Evolutionary conservation across 2,113 vertebrate species (phyloP).

Genomic region (Oreochromis spilurus): DNA sequence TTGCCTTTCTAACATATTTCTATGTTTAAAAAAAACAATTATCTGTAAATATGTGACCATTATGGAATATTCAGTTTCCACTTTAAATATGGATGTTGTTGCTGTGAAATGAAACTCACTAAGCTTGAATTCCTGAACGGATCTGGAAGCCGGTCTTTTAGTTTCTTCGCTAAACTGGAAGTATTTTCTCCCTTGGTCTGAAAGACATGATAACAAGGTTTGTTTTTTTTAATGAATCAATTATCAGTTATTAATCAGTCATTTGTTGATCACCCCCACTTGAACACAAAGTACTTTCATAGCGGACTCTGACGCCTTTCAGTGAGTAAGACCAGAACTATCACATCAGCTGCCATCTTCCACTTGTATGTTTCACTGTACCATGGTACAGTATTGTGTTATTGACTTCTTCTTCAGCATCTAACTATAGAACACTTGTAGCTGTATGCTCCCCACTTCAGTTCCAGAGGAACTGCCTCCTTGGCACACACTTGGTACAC

Average conservation of each 20-base stretch:
- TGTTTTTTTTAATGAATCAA: background rate
- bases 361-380: background rate
- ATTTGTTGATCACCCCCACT: background rate
- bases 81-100: background rate
- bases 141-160: too few species aligned
- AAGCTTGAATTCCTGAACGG: too few species aligned
- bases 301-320: background rate
- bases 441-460: background rate
- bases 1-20: background rate
- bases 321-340: background rate
- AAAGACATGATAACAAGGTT: too few species aligned
- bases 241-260: background rate
- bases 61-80: background rate
- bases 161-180: too few species aligned
- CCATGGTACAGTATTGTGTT: background rate
- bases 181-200: too few species aligned
- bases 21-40: background rate
- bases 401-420: background rate
- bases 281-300: background rate
- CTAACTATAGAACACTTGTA: background rate
- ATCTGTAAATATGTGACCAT: background rate
- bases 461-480: background rate
- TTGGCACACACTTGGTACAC: fast-evolving
- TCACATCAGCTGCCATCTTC: background rate
- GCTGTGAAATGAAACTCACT: too few species aligned